Conservation (phyloP, 30 jellyfish, hydroid and myxozoan genomes). For the Cassiopea andromeda region DNA sequence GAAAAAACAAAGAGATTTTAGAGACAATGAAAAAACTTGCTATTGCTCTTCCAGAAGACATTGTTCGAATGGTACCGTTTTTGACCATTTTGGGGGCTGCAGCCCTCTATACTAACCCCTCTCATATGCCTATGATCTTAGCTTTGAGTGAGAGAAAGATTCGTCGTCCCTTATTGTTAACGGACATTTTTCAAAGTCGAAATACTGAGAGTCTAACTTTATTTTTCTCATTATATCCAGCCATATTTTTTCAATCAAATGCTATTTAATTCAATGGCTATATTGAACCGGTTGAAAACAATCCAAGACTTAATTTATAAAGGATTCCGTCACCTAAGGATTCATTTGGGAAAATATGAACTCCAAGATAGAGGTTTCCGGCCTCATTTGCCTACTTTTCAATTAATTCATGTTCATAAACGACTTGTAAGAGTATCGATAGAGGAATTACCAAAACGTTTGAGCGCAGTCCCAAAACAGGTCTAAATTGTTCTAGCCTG, state of each 20-base stretch:
- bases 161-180: too few relatives aligned
- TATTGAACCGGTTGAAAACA: conserved; percentile 12
- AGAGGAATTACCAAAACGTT: not conserved
- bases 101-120: too few relatives aligned
- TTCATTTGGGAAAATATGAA: not conserved
- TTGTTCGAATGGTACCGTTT: too few relatives aligned
- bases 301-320: conserved; percentile 4
- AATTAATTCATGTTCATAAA: not conserved
- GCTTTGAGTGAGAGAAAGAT: too few relatives aligned
- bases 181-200: not conserved
- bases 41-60: too few relatives aligned
- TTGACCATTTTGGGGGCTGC: too few relatives aligned
- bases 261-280: not conserved
- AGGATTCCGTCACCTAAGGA: conserved; percentile 9
- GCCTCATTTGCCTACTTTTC: not conserved
- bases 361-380: conserved; percentile 10
- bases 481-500: too few relatives aligned
- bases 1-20: too few relatives aligned
- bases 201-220: not conserved
- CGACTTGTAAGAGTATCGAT: not conserved
- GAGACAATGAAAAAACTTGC: too few relatives aligned
- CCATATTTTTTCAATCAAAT: conserved; percentile 6
- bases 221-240: not conserved
- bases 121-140: too few relatives aligned
- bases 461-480: not conserved